A percentile compares a stretch with the other conserved stretches of the same genome.
phyloP scores from a whole-genome alignment of 2,797 vertebrate species.

The Acanthurus leucopareius region DNA sequence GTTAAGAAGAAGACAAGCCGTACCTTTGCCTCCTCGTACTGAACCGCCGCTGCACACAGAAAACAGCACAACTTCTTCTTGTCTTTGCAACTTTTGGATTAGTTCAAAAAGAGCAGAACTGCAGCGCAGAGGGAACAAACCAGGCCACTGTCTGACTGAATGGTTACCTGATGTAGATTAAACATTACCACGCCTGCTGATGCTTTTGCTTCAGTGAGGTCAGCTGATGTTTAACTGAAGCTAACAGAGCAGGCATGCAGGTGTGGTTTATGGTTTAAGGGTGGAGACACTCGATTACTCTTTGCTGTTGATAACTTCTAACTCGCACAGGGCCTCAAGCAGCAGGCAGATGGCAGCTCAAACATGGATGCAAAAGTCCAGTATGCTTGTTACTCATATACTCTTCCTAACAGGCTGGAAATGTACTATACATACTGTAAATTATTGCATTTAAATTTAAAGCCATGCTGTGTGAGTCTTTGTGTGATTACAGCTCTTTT shows the following conservation, averaged over 20 bases:
- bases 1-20: slow-evolving; percentile 40
- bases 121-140: not conserved
- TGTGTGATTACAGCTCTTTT: not conserved
- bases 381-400: not conserved
- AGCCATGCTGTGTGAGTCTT: not conserved
- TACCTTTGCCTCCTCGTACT: slow-evolving; percentile 45
- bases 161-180: slow-evolving; percentile 74
- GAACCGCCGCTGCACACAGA: slow-evolving; percentile 5
- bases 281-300: slow-evolving; percentile 64
- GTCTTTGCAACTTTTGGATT: slow-evolving; percentile 9
- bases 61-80: not conserved
- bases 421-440: fast-evolving
- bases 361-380: not conserved
- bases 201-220: slow-evolving; percentile 51
- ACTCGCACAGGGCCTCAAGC: not conserved
- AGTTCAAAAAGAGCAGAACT: slow-evolving; percentile 17
- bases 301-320: slow-evolving; percentile 40
- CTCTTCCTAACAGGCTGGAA: not conserved
- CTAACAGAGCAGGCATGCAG: slow-evolving; percentile 63
- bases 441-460: not conserved
- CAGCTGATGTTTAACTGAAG: slow-evolving; percentile 73
- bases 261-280: slow-evolving; percentile 71
- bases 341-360: slow-evolving; percentile 3
- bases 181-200: slow-evolving; percentile 83
- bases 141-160: slow-evolving; percentile 32